phyloP scores from a whole-genome alignment of 2,113 vertebrate genomes.

The Syngnathus scovelli region DNA sequence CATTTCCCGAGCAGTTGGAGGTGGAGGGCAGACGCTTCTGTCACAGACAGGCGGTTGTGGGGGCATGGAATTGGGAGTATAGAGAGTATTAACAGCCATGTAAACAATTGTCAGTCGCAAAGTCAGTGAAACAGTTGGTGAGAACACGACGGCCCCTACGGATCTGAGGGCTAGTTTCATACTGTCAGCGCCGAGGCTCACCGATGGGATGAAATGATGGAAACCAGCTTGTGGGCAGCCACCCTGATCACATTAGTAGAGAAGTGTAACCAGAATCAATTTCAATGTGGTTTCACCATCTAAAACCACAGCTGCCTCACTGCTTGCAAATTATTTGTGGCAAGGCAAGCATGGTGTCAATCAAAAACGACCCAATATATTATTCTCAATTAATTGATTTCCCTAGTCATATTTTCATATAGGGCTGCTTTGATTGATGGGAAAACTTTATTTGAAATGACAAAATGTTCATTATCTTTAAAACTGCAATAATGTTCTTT shows the following conservation, averaged over 20 bases:
- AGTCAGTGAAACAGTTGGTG: conserved; percentile 49
- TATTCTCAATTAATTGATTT: neutral
- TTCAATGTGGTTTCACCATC: conserved; percentile 64
- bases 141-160: conserved; percentile 42
- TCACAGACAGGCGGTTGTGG: conserved; percentile 29
- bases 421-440: neutral
- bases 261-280: conserved; percentile 66
- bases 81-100: conserved; percentile 49
- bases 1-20: conserved; percentile 21
- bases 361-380: conserved; percentile 44
- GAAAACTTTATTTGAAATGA: neutral
- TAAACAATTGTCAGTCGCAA: conserved; percentile 60
- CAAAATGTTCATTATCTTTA: too few relatives aligned
- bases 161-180: conserved; percentile 58
- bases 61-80: conserved; percentile 19
- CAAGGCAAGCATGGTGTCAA: conserved; percentile 54
- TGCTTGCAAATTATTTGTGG: conserved; percentile 53
- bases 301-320: conserved; percentile 58
- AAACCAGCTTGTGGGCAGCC: conserved; percentile 66
- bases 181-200: conserved; percentile 61
- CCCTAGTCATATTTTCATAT: neutral
- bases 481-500: too few relatives aligned
- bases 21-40: conserved; percentile 14
- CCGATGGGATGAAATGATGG: conserved; percentile 60
- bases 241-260: conserved; percentile 65